phyloP scores from a whole-genome alignment of 64 coral and sea anemone genomes.

The Montipora foliosa region DNA sequence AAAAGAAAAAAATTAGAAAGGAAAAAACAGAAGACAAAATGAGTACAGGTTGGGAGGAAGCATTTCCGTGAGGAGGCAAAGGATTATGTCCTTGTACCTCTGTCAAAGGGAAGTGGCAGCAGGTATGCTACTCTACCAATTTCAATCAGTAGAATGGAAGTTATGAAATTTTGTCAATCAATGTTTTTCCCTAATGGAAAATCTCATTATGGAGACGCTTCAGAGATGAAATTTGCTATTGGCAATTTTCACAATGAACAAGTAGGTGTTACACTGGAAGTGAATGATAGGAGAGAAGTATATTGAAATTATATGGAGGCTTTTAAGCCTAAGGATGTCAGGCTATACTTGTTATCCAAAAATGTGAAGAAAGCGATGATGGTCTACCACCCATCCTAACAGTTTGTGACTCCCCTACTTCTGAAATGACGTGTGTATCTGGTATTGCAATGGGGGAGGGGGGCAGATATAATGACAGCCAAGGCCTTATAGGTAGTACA shows the following conservation, averaged over 20 bases:
- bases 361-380: constrained; percentile 64
- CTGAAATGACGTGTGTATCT: constrained; percentile 41
- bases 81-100: constrained; percentile 60
- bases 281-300: constrained; percentile 52
- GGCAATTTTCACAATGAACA: constrained; percentile 75
- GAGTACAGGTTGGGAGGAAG: constrained; percentile 76
- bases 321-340: constrained; percentile 76
- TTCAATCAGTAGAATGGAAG: constrained; percentile 46
- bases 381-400: constrained; percentile 42
- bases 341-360: constrained; percentile 70
- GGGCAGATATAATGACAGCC: constrained; percentile 38
- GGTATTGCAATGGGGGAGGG: background rate
- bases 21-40: constrained; percentile 66
- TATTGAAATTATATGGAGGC: constrained; percentile 78
- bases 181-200: constrained; percentile 70
- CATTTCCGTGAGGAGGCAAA: constrained; percentile 58
- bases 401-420: constrained; percentile 41
- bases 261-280: constrained; percentile 65
- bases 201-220: constrained; percentile 67
- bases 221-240: constrained; percentile 60
- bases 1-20: constrained; percentile 76
- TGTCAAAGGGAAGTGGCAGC: constrained; percentile 76
- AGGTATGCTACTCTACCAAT: constrained; percentile 47
- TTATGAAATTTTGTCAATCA: constrained; percentile 70
- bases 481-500: constrained; percentile 65